phyloP scores from a whole-genome alignment of 1,140 invertebrate genomes.

The Zaprionus davidi region DNA sequence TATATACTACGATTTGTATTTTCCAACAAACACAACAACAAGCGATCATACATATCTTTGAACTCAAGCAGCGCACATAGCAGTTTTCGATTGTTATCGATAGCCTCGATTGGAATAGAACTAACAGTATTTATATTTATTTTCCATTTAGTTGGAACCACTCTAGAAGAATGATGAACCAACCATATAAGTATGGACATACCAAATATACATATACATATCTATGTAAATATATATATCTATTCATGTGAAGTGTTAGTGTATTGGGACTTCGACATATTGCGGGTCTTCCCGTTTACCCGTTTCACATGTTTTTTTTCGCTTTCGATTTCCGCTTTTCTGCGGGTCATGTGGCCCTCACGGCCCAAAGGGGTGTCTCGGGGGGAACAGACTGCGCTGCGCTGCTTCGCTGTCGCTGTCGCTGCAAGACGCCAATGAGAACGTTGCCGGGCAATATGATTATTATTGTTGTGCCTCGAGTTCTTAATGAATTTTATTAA shows the following conservation, averaged over 20 bases:
- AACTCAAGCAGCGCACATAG: too few species aligned
- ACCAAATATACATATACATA: too few species aligned
- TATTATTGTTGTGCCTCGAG: constrained; percentile 52
- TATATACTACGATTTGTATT: background rate
- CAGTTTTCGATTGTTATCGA: background rate
- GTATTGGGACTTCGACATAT: constrained; percentile 8
- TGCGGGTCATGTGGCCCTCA: constrained; percentile 46
- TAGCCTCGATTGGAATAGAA: background rate
- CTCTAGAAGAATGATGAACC: too few species aligned
- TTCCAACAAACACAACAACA: background rate
- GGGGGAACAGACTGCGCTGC: constrained; percentile 33
- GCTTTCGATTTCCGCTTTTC: constrained; percentile 65
- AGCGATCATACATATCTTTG: background rate
- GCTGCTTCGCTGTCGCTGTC: background rate
- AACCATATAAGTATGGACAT: too few species aligned
- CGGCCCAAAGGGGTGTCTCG: constrained; percentile 52
- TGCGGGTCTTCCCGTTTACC: background rate
- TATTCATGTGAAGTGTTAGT: background rate
- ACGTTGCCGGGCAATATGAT: constrained; percentile 41
- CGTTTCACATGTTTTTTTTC: constrained; percentile 47
- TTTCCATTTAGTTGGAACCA: too few species aligned
- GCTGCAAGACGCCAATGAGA: constrained; percentile 41
- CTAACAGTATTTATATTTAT: too few species aligned
- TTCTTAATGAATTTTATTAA: constrained; percentile 75
- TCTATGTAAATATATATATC: background rate